Evolutionary conservation across 2,797 vertebrate genomes (phyloP).

Genomic region (Orestias chungarensis): DNA sequence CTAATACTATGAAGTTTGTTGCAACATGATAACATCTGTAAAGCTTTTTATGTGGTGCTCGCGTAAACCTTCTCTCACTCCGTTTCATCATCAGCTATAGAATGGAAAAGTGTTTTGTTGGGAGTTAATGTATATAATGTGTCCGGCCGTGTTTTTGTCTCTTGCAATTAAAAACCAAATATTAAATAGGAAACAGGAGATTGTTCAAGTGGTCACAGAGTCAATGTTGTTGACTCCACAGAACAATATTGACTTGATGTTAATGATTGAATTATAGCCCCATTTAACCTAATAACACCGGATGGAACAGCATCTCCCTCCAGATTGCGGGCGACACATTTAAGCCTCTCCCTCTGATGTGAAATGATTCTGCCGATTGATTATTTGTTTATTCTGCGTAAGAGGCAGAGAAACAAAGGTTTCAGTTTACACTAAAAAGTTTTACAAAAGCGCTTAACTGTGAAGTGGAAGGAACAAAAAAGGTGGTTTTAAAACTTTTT

Average conservation of each 20-base stretch:
- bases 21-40: too few species aligned
- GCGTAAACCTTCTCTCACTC: too few species aligned
- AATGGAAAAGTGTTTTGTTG: background rate
- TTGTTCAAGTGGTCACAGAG: background rate
- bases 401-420: background rate
- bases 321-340: background rate
- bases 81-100: background rate
- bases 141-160: background rate
- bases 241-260: background rate
- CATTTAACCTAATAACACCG: conserved; percentile 23
- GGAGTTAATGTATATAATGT: background rate
- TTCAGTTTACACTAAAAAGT: background rate
- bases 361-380: background rate
- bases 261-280: background rate
- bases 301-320: background rate
- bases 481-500: too few species aligned
- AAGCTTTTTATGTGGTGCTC: too few species aligned
- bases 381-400: background rate
- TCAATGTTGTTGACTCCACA: background rate
- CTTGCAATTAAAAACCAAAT: background rate
- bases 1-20: too few species aligned
- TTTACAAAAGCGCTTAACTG: background rate
- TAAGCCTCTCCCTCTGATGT: background rate
- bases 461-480: too few species aligned
- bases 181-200: background rate